These are phyloP conservation scores for Boloria selene DNA, from an alignment of 2,888 invertebrate genomes.

Conservation along the genomic window DNA sequence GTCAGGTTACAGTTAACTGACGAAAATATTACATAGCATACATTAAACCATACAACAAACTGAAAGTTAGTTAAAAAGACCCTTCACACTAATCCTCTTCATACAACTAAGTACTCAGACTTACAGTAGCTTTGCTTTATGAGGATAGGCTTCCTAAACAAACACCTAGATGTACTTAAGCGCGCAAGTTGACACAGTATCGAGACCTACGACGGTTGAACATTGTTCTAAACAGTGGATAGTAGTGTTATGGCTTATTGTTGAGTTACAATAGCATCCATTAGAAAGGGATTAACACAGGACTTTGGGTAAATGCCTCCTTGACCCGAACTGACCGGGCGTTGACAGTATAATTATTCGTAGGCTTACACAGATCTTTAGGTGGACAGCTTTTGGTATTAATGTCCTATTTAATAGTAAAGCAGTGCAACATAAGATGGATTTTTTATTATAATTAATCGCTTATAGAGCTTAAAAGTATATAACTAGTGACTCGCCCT, in stretches of 20 bases:
- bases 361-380: slow-evolving; percentile 7
- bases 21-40: too few species aligned
- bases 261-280: slow-evolving; percentile 24
- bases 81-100: neutral
- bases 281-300: slow-evolving; percentile 28
- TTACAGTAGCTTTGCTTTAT: neutral
- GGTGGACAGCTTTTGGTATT: slow-evolving; percentile 3
- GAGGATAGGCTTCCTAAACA: neutral
- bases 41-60: too few species aligned
- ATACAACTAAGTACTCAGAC: slow-evolving; percentile 2
- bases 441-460: too few species aligned
- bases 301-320: slow-evolving; percentile 12
- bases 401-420: neutral
- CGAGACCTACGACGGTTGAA: neutral
- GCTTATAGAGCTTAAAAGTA: too few species aligned
- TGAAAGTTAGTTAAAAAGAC: neutral
- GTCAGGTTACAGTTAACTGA: too few species aligned
- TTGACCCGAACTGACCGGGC: slow-evolving; percentile 23
- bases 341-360: slow-evolving; percentile 25
- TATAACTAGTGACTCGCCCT: too few species aligned
- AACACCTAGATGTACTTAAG: slow-evolving; percentile 11
- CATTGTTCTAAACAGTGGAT: neutral
- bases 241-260: slow-evolving; percentile 18
- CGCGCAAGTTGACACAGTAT: neutral
- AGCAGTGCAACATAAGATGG: neutral